Conservation (phyloP, 2,797 vertebrate species). For the Pangasius djambal region DNA sequence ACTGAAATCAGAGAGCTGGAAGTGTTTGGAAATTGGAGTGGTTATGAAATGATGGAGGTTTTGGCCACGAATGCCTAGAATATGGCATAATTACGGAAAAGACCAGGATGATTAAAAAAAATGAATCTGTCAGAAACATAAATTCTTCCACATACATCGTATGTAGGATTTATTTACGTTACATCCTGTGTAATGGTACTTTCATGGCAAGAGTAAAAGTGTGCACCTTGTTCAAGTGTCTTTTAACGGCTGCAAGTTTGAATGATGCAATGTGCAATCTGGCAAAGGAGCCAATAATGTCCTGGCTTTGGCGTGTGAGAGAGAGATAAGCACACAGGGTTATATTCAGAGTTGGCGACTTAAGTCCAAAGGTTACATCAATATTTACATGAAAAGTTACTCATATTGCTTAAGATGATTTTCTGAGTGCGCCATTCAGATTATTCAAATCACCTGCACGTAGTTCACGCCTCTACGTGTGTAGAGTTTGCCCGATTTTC, state of each 20-base stretch:
- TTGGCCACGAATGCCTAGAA: neutral
- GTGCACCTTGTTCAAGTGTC: neutral
- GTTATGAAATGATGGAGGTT: neutral
- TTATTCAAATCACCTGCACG: neutral
- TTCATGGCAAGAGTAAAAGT: neutral
- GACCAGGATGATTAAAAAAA: neutral
- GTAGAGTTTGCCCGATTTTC: neutral
- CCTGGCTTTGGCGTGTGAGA: neutral
- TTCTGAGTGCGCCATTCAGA: neutral
- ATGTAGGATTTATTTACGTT: neutral
- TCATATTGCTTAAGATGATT: neutral
- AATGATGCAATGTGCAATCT: neutral
- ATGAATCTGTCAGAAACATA: neutral
- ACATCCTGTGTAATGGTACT: neutral
- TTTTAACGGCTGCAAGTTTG: neutral
- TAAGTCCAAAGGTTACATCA: neutral
- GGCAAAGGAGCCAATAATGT: neutral
- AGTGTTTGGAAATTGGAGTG: neutral
- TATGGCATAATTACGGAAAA: neutral
- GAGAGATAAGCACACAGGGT: constrained; percentile 11
- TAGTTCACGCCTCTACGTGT: neutral
- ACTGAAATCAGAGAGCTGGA: neutral
- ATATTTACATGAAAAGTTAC: neutral
- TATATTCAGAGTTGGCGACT: too few relatives aligned
- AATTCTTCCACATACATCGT: neutral